These are phyloP conservation scores for Scaptomyza pallida DNA, from an alignment of 1,140 invertebrate genomes.

Conservation along the genomic window DNA sequence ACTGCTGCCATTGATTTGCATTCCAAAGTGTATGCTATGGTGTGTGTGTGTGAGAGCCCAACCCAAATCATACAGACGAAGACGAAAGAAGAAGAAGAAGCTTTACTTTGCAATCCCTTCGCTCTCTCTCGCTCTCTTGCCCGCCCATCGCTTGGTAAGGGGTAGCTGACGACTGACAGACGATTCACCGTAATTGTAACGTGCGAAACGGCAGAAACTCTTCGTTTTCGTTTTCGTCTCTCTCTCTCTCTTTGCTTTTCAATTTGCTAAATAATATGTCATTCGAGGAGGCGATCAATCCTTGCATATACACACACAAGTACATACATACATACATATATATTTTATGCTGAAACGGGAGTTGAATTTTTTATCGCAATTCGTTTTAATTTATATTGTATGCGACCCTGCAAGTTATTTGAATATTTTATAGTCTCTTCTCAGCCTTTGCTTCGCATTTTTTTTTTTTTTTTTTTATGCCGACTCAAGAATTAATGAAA, in stretches of 20 bases:
- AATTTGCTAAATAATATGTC: constrained; percentile 80
- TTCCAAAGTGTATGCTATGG: constrained; percentile 67
- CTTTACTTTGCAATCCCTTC: constrained; percentile 32
- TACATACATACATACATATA: neutral
- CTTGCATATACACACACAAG: constrained; percentile 32
- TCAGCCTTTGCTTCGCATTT: neutral
- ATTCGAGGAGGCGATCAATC: constrained; percentile 73
- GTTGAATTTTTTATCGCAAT: constrained; percentile 74
- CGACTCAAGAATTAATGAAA: constrained; percentile 46
- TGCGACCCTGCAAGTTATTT: constrained; percentile 48
- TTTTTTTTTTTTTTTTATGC: constrained; percentile 1
- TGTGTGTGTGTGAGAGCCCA: constrained; percentile 59
- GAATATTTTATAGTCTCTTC: constrained; percentile 50
- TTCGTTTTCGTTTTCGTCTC: constrained; percentile 10
- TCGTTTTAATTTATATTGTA: constrained; percentile 67
- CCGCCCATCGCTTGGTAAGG: too few relatives aligned
- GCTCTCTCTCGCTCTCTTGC: neutral
- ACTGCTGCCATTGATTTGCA: constrained; percentile 66
- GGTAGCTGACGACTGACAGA: constrained; percentile 20
- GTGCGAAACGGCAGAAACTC: constrained; percentile 66
- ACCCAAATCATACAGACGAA: constrained; percentile 41
- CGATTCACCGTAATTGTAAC: constrained; percentile 69
- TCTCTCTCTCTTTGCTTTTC: constrained; percentile 44
- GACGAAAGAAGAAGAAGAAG: neutral
- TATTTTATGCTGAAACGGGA: constrained; percentile 57